Evolutionary conservation across 2,888 invertebrate genomes (phyloP).

Genomic region (Idaea biselata): DNA sequence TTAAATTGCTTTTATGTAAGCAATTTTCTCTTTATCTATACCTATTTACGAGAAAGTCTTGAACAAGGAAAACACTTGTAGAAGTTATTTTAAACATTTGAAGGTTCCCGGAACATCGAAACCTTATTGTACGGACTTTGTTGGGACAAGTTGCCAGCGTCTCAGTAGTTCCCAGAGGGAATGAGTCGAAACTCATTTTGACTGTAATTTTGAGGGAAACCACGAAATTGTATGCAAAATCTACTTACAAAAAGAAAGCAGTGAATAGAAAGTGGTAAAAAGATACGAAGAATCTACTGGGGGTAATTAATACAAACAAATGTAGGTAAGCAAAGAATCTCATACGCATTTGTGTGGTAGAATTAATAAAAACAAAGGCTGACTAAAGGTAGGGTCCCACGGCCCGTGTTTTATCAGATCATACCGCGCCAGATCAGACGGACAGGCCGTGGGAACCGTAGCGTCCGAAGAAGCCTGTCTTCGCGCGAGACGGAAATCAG

Average conservation of each 20-base stretch:
- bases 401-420: too few species aligned
- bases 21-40: slow-evolving; percentile 1
- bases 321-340: not conserved
- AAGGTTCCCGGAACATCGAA: not conserved
- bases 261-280: not conserved
- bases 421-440: too few species aligned
- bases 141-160: not conserved
- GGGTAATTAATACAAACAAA: not conserved
- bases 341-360: too few species aligned
- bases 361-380: too few species aligned
- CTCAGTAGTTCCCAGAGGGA: not conserved
- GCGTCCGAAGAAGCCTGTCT: too few species aligned
- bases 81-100: not conserved
- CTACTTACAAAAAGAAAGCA: not conserved
- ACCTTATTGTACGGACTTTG: not conserved
- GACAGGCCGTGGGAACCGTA: too few species aligned
- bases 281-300: not conserved
- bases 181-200: slow-evolving; percentile 1
- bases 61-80: not conserved
- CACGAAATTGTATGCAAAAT: not conserved
- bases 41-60: slow-evolving; percentile 1
- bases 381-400: too few species aligned
- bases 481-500: too few species aligned
- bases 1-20: slow-evolving; percentile 1
- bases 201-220: slow-evolving; percentile 1